Conservation (phyloP, 64 coral and sea anemone genomes). For the Montipora sp. region DNA sequence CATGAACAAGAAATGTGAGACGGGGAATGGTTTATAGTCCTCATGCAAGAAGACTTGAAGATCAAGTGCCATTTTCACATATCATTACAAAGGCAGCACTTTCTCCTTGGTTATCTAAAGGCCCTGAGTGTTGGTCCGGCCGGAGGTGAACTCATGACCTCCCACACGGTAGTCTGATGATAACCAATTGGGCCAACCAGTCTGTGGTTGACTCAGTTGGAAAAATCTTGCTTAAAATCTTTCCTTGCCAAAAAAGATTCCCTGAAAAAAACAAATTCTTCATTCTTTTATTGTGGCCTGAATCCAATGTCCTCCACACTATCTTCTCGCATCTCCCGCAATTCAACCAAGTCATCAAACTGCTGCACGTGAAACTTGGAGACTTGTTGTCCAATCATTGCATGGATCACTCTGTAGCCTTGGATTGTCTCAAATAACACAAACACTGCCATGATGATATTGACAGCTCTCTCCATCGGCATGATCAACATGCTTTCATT, state of each 20-base stretch:
- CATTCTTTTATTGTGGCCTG: constrained; percentile 38
- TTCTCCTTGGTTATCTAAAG: no score
- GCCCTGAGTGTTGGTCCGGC: no score
- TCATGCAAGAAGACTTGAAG: no score
- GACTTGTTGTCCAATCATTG: constrained; percentile 88
- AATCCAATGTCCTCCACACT: constrained; percentile 90
- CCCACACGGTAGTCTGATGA: no score
- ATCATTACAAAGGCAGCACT: no score
- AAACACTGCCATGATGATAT: constrained; percentile 88
- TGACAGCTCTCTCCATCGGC: constrained; percentile 94
- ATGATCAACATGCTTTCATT: constrained; percentile 95
- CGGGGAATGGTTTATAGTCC: no score
- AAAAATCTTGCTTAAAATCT: no score
- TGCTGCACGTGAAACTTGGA: constrained; percentile 98
- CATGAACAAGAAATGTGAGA: no score
- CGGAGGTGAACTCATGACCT: no score
- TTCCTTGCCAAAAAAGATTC: neutral
- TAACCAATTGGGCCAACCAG: no score
- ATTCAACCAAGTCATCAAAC: constrained; percentile 91
- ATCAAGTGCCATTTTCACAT: no score
- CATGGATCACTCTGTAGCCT: constrained; percentile 92
- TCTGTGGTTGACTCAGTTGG: no score
- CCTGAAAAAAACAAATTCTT: neutral
- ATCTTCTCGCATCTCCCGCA: constrained; percentile 78
- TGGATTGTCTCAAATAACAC: constrained; percentile 93